Base-by-base conservation (phyloP, 2,113 vertebrate genomes). In the Aptenodytes forsteri region DNA sequence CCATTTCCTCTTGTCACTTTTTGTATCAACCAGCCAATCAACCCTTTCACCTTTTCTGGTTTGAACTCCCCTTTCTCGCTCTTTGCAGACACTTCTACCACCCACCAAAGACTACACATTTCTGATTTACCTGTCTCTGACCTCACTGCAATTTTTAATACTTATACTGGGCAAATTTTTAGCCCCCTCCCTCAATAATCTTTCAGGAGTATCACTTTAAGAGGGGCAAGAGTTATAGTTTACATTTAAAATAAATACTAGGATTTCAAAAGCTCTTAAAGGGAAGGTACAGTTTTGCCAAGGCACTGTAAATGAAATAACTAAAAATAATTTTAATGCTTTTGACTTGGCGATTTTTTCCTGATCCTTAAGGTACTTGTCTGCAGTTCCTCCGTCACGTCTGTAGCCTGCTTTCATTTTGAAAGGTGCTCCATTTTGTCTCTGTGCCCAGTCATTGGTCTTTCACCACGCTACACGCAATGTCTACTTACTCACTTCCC, bases 381-480 rank as follows among this genome's bases (percentile, higher is more conserved):
- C 23, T 76, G 49, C 21, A 15, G 13, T 44, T 70, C 36, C 42
- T 56, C 21, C 58, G 34, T 42, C 67, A 25, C 2, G 2, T 64
- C 75, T 72, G 19, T 16, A 47, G 15, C 20, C 25, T 47, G 12
- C 20, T 69, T 62, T 61, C 7, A 1, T 67, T 50, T 29, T n/a
- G 49, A 26, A 50, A 30, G 32, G 30, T 22, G 29, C 21, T 46
- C 10, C 36, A 4, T 40, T 70, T 42, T 71, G 25, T 32, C 30
- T 54, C 36, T 34, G 4, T 56, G 20, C 76, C 23, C 50, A 32
- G 19, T 16, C 56, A 14, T 17, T 55, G 11, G 14, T 18, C 44
- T 71, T 52, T 11, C 42, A 59, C 40, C 56, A 40, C 3, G 0
- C 11, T 40, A n/a, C 11, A 23, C 0, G 0, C 25, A 16, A 58